Percentiles rank a stretch among this genome's conserved stretches.
phyloP scores from a whole-genome alignment of 2,888 invertebrate species.

The Eueremaeus valkanovi region DNA sequence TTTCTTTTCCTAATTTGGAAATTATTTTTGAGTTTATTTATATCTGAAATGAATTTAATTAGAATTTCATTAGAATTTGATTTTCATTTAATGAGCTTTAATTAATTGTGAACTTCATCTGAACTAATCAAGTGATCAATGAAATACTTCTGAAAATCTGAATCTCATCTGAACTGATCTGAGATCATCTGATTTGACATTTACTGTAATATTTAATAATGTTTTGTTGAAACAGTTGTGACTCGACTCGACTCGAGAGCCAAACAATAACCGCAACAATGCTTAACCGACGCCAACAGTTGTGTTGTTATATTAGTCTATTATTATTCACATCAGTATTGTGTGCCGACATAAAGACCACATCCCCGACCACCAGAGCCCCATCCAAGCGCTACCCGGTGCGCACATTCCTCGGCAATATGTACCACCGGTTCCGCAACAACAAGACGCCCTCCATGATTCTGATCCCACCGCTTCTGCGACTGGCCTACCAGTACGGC shows the following conservation, averaged over 20 bases:
- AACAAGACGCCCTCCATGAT: conserved; percentile 32
- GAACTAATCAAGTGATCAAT: no score
- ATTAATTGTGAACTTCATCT: no score
- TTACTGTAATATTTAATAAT: no score
- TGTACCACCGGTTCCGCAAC: conserved; percentile 33
- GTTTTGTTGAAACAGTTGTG: background rate
- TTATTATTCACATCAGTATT: background rate
- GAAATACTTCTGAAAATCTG: no score
- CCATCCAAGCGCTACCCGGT: conserved; percentile 29
- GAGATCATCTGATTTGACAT: no score
- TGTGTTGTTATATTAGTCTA: background rate
- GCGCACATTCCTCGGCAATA: conserved; percentile 39
- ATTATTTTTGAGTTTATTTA: no score
- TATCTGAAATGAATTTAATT: no score
- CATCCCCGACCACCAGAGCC: conserved; percentile 55
- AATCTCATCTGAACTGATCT: no score
- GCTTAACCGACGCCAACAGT: background rate
- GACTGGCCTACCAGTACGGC: conserved; percentile 37
- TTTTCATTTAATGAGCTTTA: no score
- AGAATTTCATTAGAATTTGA: no score
- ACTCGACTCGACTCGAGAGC: background rate
- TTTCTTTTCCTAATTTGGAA: no score
- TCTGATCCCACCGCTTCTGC: conserved; percentile 34
- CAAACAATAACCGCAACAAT: background rate
- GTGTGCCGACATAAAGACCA: conserved; percentile 52